phyloP scores from a whole-genome alignment of 2,888 invertebrate genomes.

The Podotricha telesiphe region DNA sequence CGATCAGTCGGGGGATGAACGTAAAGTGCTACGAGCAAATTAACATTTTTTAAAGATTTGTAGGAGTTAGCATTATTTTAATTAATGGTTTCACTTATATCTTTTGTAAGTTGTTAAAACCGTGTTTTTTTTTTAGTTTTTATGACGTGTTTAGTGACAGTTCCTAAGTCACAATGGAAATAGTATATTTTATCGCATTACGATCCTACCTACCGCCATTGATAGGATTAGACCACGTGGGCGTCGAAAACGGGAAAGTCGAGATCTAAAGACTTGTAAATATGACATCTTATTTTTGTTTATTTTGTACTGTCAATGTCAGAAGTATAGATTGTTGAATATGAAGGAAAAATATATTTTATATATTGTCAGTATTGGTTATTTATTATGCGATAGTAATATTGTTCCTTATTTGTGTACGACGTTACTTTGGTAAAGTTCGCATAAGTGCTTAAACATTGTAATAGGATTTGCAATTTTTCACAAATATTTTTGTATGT shows the following conservation, averaged over 20 bases:
- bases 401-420: constrained; percentile 44
- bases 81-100: constrained; percentile 77
- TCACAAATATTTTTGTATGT: constrained; percentile 44
- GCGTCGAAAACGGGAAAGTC: constrained; percentile 57
- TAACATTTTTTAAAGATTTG: constrained; percentile 79
- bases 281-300: constrained; percentile 64
- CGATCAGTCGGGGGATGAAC: constrained; percentile 76
- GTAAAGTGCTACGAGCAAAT: constrained; percentile 81
- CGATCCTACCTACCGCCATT: constrained; percentile 49
- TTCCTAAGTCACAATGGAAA: constrained; percentile 70
- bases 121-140: constrained; percentile 65
- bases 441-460: constrained; percentile 49
- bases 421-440: constrained; percentile 38
- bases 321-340: constrained; percentile 72
- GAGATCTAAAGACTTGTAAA: constrained; percentile 65
- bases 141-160: constrained; percentile 77
- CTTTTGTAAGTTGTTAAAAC: constrained; percentile 79
- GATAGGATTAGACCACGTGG: constrained; percentile 48
- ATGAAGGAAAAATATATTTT: constrained; percentile 66
- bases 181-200: constrained; percentile 59
- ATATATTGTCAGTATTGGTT: constrained; percentile 56
- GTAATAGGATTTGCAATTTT: constrained; percentile 42
- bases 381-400: constrained; percentile 49
- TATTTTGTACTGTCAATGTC: constrained; percentile 68
- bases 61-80: constrained; percentile 75